Conservation (phyloP, 2,113 vertebrate genomes). For the Barnardius zonarius region DNA sequence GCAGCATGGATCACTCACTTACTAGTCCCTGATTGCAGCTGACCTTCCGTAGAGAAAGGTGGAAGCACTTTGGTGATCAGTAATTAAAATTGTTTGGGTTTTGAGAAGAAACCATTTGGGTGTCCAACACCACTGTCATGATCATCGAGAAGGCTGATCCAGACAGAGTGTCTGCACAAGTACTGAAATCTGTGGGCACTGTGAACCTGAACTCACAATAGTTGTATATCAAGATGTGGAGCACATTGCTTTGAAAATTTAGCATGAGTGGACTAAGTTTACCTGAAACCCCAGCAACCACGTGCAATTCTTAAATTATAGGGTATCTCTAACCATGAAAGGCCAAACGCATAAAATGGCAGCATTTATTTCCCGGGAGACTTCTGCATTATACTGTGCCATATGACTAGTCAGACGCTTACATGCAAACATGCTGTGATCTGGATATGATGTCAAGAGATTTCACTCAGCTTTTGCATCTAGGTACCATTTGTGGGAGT, state of each 20-base stretch:
- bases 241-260: background rate
- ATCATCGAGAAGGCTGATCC: background rate
- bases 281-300: background rate
- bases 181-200: background rate
- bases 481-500: background rate
- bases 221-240: background rate
- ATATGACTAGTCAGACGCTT: background rate
- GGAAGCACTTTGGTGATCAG: background rate
- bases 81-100: background rate
- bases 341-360: background rate
- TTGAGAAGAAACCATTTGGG: background rate
- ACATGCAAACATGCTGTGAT: background rate
- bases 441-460: background rate
- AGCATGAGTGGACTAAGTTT: background rate
- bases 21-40: background rate
- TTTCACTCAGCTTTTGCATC: background rate
- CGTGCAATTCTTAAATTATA: background rate
- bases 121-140: rapidly evolving
- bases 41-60: background rate
- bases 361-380: background rate
- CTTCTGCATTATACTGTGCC: background rate
- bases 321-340: background rate
- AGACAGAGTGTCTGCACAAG: too few relatives aligned
- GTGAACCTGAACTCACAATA: background rate
- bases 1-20: background rate